Evolutionary conservation across 2,113 vertebrate species (phyloP).

Genomic region (Tamias sibiricus): DNA sequence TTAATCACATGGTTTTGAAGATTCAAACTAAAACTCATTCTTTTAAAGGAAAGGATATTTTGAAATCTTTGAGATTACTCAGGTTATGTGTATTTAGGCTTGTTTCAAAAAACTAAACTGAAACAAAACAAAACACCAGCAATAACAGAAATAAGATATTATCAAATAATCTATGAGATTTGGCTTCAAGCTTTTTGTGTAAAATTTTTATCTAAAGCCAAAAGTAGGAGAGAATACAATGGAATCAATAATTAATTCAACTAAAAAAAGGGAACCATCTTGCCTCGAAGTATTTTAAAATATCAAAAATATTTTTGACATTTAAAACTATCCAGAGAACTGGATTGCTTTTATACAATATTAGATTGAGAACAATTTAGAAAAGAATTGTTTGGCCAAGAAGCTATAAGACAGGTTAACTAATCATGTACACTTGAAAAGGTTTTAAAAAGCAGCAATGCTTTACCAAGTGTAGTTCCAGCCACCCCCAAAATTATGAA

Average conservation of each 20-base stretch:
- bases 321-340: slow-evolving; percentile 34
- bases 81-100: background rate
- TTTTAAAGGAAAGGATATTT: background rate
- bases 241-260: background rate
- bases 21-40: background rate
- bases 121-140: slow-evolving; percentile 6
- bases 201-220: slow-evolving; percentile 4
- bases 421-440: background rate
- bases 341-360: background rate
- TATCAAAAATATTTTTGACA: slow-evolving; percentile 39
- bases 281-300: slow-evolving; percentile 53
- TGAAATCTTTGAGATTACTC: slow-evolving; percentile 42
- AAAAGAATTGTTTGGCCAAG: slow-evolving; percentile 43
- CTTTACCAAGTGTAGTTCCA: background rate
- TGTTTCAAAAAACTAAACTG: background rate
- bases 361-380: slow-evolving; percentile 10
- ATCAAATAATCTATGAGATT: background rate
- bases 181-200: background rate
- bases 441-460: background rate
- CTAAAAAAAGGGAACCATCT: slow-evolving; percentile 42
- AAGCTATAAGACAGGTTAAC: background rate
- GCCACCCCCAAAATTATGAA: background rate
- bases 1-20: background rate
- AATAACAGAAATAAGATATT: background rate
- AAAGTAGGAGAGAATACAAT: background rate